Evolutionary conservation across 53 echinoderm and acorn worm species (phyloP).

Genomic region (Arbacia lixula): DNA sequence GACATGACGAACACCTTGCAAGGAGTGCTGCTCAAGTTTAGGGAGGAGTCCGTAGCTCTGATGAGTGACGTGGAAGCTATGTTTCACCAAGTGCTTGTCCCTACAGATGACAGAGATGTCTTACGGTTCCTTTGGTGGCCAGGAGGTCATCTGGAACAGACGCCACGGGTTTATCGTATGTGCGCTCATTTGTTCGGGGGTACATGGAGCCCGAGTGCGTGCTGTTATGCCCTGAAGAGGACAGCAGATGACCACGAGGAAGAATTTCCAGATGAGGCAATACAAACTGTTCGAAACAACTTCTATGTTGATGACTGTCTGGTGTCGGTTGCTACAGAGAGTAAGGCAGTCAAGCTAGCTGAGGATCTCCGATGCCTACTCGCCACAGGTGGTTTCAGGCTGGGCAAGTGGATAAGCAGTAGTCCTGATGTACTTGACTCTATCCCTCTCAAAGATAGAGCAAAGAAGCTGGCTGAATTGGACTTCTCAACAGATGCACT

Average conservation of each 20-base stretch:
- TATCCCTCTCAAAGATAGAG: constrained; percentile 48
- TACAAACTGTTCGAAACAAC: constrained; percentile 35
- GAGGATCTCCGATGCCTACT: constrained; percentile 23
- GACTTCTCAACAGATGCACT: constrained; percentile 41
- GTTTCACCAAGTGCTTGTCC: background rate
- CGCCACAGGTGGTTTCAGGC: constrained; percentile 59
- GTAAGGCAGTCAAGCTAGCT: constrained; percentile 51
- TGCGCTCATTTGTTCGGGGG: constrained; percentile 71
- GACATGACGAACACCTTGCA: constrained; percentile 53
- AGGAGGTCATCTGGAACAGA: constrained; percentile 46
- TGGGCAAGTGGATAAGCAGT: constrained; percentile 74
- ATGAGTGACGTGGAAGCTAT: constrained; percentile 36
- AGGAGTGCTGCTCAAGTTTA: constrained; percentile 50
- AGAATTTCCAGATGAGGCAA: constrained; percentile 37
- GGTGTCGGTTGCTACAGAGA: constrained; percentile 62
- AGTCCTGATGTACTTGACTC: constrained; percentile 23
- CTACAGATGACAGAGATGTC: constrained; percentile 52
- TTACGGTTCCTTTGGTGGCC: constrained; percentile 77
- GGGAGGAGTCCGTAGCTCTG: constrained; percentile 50
- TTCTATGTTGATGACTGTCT: constrained; percentile 84
- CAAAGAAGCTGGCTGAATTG: constrained; percentile 60
- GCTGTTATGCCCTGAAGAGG: constrained; percentile 46
- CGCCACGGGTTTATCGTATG: constrained; percentile 69
- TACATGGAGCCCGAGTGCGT: constrained; percentile 64
- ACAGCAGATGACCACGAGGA: constrained; percentile 62